phyloP scores from a whole-genome alignment of 1,140 invertebrate genomes.

The Calliphora vicina region DNA sequence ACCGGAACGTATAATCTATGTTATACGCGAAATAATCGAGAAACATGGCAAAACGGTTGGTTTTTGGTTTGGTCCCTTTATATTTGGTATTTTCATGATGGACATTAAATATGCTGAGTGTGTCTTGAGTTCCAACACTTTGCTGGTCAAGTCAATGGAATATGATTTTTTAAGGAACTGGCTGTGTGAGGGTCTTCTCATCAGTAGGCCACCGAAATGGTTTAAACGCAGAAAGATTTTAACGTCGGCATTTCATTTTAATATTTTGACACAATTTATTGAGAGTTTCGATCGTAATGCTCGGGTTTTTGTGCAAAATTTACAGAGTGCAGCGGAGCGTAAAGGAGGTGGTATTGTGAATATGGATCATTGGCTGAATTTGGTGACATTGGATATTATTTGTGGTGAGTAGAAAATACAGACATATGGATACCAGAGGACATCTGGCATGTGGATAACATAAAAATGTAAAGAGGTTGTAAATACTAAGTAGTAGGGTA shows the following conservation, averaged over 20 bases:
- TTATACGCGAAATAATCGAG: constrained; percentile 43
- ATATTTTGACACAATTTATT: constrained; percentile 80
- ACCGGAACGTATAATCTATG: constrained; percentile 40
- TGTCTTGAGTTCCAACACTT: not conserved
- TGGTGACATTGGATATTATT: constrained; percentile 77
- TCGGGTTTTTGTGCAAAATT: constrained; percentile 64
- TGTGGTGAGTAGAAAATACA: constrained; percentile 68
- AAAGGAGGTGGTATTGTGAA: constrained; percentile 54
- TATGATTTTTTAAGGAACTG: constrained; percentile 42
- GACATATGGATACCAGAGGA: too few relatives aligned
- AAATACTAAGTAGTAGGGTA: too few relatives aligned
- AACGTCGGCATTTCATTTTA: constrained; percentile 86
- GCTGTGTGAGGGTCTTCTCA: constrained; percentile 55
- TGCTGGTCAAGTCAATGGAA: constrained; percentile 12
- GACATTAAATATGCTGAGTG: constrained; percentile 2
- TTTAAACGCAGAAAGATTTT: constrained; percentile 75
- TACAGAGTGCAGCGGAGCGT: constrained; percentile 45
- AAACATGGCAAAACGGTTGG: constrained; percentile 19
- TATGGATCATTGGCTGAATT: constrained; percentile 70
- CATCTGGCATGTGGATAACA: too few relatives aligned
- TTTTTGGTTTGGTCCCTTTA: constrained; percentile 46
- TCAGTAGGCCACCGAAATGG: constrained; percentile 73
- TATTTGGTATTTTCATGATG: constrained; percentile 37
- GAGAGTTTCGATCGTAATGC: constrained; percentile 74
- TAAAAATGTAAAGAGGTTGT: too few relatives aligned